A percentile compares a stretch with the other conserved stretches of the same genome.
These are phyloP conservation scores for Dynastes tityus DNA, from an alignment of 2,888 invertebrate genomes.

Conservation along the genomic window DNA sequence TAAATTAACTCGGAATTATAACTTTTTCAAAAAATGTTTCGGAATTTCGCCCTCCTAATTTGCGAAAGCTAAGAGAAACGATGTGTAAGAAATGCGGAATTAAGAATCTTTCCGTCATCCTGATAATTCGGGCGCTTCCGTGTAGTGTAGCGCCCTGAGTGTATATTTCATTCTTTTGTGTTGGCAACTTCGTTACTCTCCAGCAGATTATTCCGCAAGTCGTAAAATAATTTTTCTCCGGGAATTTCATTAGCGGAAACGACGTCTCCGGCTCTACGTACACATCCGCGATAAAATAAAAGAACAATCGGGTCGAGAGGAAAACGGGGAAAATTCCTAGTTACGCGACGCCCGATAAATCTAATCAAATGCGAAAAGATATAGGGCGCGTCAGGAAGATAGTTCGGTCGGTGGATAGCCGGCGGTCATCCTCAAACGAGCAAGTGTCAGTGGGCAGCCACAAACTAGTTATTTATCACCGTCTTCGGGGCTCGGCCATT, in stretches of 20 bases:
- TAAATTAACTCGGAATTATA: too few relatives aligned
- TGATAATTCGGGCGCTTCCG: not conserved
- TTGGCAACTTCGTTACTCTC: conserved; percentile 24
- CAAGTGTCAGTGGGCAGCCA: conserved; percentile 51
- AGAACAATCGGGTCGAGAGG: conserved; percentile 6
- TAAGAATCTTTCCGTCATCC: not conserved
- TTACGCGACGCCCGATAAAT: conserved; percentile 24
- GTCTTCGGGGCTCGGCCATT: conserved; percentile 64
- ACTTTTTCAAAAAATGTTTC: too few relatives aligned
- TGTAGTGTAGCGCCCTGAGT: not conserved
- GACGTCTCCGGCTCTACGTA: conserved; percentile 4
- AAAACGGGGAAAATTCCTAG: conserved; percentile 19
- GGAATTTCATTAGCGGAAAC: conserved; percentile 35
- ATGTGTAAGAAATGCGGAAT: not conserved
- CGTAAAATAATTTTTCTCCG: conserved; percentile 30
- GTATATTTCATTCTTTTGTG: conserved; percentile 36
- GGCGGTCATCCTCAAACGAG: conserved; percentile 51
- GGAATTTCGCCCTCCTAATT: too few relatives aligned
- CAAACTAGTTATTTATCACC: conserved; percentile 65
- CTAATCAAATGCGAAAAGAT: conserved; percentile 7
- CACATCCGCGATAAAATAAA: not conserved
- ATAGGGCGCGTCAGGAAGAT: conserved; percentile 40
- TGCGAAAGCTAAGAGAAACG: too few relatives aligned
- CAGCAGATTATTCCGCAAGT: conserved; percentile 22
- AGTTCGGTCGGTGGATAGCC: conserved; percentile 37